Conservation (phyloP, 2,797 vertebrate genomes). For the Ctenochaetus hawaiiensis region DNA sequence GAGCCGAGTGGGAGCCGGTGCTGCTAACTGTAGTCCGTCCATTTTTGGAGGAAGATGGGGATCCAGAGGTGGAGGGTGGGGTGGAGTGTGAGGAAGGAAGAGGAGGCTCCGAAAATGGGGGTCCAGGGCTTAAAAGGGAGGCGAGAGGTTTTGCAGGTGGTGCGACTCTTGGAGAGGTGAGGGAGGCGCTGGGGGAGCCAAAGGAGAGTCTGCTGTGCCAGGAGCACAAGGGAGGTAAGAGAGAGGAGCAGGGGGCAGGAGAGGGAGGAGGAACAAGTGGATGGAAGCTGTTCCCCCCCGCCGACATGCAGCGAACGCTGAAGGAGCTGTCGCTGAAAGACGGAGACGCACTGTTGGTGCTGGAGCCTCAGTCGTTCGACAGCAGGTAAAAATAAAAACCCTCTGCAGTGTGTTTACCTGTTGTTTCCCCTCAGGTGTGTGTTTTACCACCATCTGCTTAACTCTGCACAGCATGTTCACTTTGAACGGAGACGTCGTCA, state of each 20-base stretch:
- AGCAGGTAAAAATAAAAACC: constrained; percentile 80
- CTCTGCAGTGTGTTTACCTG: background rate
- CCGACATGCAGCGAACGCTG: constrained; percentile 89
- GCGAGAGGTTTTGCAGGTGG: constrained; percentile 81
- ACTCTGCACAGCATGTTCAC: constrained; percentile 84
- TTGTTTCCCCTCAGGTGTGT: background rate
- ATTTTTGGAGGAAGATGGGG: constrained; percentile 66
- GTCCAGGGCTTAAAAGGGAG: constrained; percentile 78
- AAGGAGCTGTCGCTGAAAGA: constrained; percentile 88
- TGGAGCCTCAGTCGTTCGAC: constrained; percentile 85
- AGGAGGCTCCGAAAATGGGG: constrained; percentile 60
- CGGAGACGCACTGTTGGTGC: constrained; percentile 89
- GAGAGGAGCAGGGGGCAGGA: constrained; percentile 43
- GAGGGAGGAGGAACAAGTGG: constrained; percentile 84
- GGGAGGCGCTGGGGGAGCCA: constrained; percentile 79
- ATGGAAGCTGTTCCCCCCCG: constrained; percentile 87
- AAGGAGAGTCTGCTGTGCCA: constrained; percentile 84
- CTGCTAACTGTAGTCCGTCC: constrained; percentile 89
- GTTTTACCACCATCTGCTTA: background rate
- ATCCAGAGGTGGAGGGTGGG: constrained; percentile 26
- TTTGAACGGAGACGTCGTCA: constrained; percentile 83
- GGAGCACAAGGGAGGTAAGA: constrained; percentile 68
- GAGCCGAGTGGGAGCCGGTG: constrained; percentile 91
- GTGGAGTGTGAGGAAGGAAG: constrained; percentile 36
- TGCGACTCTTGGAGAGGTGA: constrained; percentile 79